Percentiles rank a stretch among this genome's conserved stretches.
phyloP scores from a whole-genome alignment of 2,113 vertebrate genomes.

The Phrynosoma blainvillii region DNA sequence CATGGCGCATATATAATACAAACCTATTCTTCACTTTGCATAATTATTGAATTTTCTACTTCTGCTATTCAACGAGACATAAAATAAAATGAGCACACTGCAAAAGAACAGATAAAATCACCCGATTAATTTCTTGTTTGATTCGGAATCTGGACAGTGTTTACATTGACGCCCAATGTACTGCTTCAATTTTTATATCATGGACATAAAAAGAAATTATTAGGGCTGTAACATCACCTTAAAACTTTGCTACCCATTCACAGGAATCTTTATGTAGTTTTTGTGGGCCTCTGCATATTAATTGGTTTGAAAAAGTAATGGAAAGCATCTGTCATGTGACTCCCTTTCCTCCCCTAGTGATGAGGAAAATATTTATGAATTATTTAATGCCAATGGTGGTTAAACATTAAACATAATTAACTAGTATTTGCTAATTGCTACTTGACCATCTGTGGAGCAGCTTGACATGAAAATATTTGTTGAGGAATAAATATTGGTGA shows the following conservation, averaged over 20 bases:
- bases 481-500: conserved; percentile 1
- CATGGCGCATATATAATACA: conserved; percentile 56
- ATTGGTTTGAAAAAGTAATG: background rate
- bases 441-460: conserved; percentile 32
- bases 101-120: conserved; percentile 52
- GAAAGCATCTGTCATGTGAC: conserved; percentile 4
- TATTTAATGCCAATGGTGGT: background rate
- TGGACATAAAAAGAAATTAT: background rate
- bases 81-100: conserved; percentile 47
- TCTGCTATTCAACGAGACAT: conserved; percentile 56
- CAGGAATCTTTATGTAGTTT: background rate
- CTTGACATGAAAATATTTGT: conserved; percentile 20
- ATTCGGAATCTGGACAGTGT: conserved; percentile 40
- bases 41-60: conserved; percentile 73
- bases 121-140: background rate
- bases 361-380: conserved; percentile 1
- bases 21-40: conserved; percentile 71
- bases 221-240: background rate
- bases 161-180: conserved; percentile 40
- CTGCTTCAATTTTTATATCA: background rate
- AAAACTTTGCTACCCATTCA: background rate
- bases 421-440: conserved; percentile 29
- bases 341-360: background rate
- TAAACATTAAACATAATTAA: conserved; percentile 31
- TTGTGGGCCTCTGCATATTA: background rate